Base-by-base conservation (phyloP, 2,113 vertebrate genomes). In the Cervus canadensis region DNA sequence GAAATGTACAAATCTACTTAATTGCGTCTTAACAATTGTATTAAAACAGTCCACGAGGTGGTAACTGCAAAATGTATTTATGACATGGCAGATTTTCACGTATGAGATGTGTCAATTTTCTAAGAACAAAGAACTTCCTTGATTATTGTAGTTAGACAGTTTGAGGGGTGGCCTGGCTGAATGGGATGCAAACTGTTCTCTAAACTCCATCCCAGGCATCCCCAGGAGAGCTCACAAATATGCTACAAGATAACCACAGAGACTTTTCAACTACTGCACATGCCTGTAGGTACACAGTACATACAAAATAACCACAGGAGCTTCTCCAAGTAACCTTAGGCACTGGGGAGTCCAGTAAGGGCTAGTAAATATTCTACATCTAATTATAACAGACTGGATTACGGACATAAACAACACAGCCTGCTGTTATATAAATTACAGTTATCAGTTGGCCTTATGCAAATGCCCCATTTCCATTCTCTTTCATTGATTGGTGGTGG, bases 111-210 rank as follows among this genome's bases (percentile, higher is more conserved):
- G 43, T 98, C 45, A 40, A 33, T 96, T 84, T 98, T 97, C 92
- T 91, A 81, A 88, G 97, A 98, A 98, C 57, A 98, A 36, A 97
- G 89, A 97, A 97, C 97, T 62, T 96, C 43, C 78, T 52, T 97
- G 93, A 97, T 98, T 91, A 91, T 36, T 94, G 43, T 23, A 23
- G n/a, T 71, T 71, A 71, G n/a, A 9, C 21, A 71, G 67, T 40
- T 40, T 71, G n/a, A 76, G 11, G 36, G 36, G 12, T 25, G 23
- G 71, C 13, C 59, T 76, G 36, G 71, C 71, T 62, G 57, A 59
- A 59, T 25, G 57, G 57, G 57, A 59, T 59, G 25, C 23, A 26
- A 59, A 59, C 23, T 59, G 23, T 25, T 62, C 26, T 62, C 59
- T 43, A 26, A 76, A 43, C 12, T 43, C 71, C 71, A 76, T 43